Base-by-base conservation (phyloP, 92 coral and sea anemone species). In the Micromussa lordhowensis region DNA sequence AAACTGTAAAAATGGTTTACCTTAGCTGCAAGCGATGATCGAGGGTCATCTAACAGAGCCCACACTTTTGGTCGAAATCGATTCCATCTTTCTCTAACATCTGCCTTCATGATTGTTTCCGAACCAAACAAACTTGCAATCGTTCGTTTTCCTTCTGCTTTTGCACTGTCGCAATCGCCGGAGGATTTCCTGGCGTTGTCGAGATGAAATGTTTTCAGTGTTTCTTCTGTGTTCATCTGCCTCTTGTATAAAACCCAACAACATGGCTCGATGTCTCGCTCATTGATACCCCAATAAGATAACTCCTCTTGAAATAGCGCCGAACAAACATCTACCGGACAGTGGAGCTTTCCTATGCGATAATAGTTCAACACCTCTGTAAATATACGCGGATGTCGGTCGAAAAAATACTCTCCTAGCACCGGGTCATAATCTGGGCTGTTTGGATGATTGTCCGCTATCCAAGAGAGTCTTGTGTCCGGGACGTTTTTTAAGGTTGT, bases 261-360 rank as follows among this genome's bases (percentile, higher is more conserved):
- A 51, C 99, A 97, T 4, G 97, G 94, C 59, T 97, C 99, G 78
- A 97, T 94, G 32, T 97, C 98, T 31, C 97, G 92, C 30, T 96
- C 96, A 51, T 91, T 96, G 16, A 97, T 94, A n/a, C 99, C 99
- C 99, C 99, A 97, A n/a, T 94, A 97, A 3, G 98, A 95, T 68
- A 97, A 78, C 57, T 97, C 99, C 44, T 97, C 99, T 86, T 93
- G 95, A 70, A 96, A 97, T 32, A 89, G 85, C 82, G 92, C 89
- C 63, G 98, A 96, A 58, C 99, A 97, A 36, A 94, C 84, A 80
- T 96, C 98, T 1, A 91, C 96, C 1, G 99, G 99, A 61, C 99
- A 97, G 90, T 97, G 99, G 4, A 97, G 95, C 73, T 96, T 94
- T 12, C 99, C 99, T 13, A 96, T 97, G 34, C 99, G 97, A 78